Evolutionary conservation across 2,888 invertebrate genomes (phyloP).

Genomic region (Stegophylla sp.): DNA sequence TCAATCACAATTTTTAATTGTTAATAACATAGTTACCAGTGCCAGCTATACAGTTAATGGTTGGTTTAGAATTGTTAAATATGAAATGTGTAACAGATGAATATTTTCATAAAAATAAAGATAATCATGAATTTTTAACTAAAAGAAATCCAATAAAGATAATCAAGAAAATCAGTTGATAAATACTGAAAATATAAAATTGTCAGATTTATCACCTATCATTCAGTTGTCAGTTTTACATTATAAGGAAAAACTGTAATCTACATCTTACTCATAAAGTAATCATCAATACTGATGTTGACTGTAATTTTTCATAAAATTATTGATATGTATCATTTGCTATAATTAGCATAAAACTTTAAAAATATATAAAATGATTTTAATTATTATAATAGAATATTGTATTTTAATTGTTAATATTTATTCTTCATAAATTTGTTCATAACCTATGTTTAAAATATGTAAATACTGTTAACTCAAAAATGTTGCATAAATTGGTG

Average conservation of each 20-base stretch:
- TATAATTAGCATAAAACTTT: too few species aligned
- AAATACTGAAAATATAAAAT: background rate
- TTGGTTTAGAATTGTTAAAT: background rate
- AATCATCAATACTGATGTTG: background rate
- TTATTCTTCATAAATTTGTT: too few species aligned
- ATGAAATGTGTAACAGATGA: background rate
- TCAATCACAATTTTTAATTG: background rate
- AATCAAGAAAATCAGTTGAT: background rate
- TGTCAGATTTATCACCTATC: background rate
- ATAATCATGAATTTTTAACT: too few species aligned
- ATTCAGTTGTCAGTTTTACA: background rate
- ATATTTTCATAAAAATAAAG: too few species aligned
- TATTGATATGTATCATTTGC: too few species aligned
- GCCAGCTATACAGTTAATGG: slow-evolving; percentile 8
- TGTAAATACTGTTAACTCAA: too few species aligned
- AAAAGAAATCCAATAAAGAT: background rate
- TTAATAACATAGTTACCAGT: slow-evolving; percentile 10
- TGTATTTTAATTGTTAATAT: too few species aligned
- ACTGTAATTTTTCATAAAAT: too few species aligned
- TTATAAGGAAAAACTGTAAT: background rate
- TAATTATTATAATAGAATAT: too few species aligned
- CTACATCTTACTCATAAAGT: background rate
- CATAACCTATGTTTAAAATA: too few species aligned
- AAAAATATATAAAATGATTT: too few species aligned
- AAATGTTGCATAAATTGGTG: too few species aligned